A percentile compares a stretch with the other conserved stretches of the same genome.
Evolutionary conservation across 1,140 invertebrate species (phyloP).

Genomic region (Zaprionus africanus): DNA sequence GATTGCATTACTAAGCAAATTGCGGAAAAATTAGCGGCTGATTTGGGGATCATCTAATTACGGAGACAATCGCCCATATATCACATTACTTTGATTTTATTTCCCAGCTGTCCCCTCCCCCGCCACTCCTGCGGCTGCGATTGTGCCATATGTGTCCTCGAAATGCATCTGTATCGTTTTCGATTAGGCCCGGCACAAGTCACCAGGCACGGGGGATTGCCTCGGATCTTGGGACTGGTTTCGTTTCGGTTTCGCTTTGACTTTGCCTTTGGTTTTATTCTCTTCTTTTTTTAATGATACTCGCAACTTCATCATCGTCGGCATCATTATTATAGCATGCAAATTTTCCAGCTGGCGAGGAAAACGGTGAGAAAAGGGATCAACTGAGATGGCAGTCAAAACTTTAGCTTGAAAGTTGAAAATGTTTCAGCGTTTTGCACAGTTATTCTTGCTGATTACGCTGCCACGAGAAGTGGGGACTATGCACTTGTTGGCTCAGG

Average conservation of each 20-base stretch:
- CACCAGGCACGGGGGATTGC: background rate
- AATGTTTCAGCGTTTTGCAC: slow-evolving; percentile 25
- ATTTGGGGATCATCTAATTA: slow-evolving; percentile 85
- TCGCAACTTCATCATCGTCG: slow-evolving; percentile 10
- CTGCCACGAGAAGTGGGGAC: background rate
- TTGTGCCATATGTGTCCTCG: slow-evolving; percentile 40
- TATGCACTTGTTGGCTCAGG: slow-evolving; percentile 8
- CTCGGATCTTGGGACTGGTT: background rate
- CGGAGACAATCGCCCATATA: slow-evolving; percentile 60
- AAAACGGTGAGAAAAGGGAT: background rate
- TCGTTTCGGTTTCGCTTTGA: background rate
- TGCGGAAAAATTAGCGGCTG: slow-evolving; percentile 85
- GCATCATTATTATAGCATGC: slow-evolving; percentile 18
- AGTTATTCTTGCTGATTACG: slow-evolving; percentile 27
- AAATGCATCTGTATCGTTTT: slow-evolving; percentile 76
- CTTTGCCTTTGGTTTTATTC: background rate
- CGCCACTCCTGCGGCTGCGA: background rate
- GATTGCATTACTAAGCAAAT: slow-evolving; percentile 85
- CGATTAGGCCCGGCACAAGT: slow-evolving; percentile 19
- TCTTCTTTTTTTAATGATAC: slow-evolving; percentile 13
- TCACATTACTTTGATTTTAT: slow-evolving; percentile 74
- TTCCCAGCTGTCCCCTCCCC: background rate
- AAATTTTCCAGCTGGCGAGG: slow-evolving; percentile 22
- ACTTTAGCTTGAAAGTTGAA: slow-evolving; percentile 22
- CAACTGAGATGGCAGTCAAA: slow-evolving; percentile 30